These are phyloP conservation scores for Mesoligia furuncula DNA, from an alignment of 2,888 invertebrate genomes.

Conservation along the genomic window DNA sequence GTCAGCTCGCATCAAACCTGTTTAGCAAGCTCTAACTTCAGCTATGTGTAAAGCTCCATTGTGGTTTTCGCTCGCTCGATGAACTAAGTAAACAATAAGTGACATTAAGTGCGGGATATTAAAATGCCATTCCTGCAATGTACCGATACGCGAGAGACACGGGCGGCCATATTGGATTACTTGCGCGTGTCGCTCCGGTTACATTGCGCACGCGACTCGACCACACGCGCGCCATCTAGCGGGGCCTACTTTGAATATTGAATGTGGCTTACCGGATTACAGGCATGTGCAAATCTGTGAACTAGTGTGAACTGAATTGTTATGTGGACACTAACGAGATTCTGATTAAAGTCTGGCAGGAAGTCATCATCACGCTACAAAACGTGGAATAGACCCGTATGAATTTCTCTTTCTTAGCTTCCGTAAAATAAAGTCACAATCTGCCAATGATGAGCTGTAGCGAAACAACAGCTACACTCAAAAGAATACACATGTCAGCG, in stretches of 20 bases:
- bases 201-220: constrained; percentile 89
- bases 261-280: constrained; percentile 76
- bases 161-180: constrained; percentile 89
- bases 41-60: constrained; percentile 62
- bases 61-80: constrained; percentile 81
- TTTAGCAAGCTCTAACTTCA: constrained; percentile 40
- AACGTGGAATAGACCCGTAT: background rate
- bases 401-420: background rate
- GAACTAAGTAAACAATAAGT: constrained; percentile 88
- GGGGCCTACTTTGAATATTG: constrained; percentile 75
- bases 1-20: constrained; percentile 46
- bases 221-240: constrained; percentile 89
- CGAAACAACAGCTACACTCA: background rate
- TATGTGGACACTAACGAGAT: constrained; percentile 52
- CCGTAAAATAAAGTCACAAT: background rate
- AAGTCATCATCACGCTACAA: background rate
- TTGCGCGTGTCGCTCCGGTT: constrained; percentile 89
- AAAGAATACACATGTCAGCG: constrained; percentile 7
- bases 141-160: constrained; percentile 85
- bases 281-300: constrained; percentile 66
- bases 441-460: background rate
- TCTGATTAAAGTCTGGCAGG: constrained; percentile 17
- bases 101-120: constrained; percentile 87
- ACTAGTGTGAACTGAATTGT: constrained; percentile 68
- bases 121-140: constrained; percentile 89